These are phyloP conservation scores for Plebejus anna DNA, from an alignment of 2,888 invertebrate species.

Conservation along the genomic window DNA sequence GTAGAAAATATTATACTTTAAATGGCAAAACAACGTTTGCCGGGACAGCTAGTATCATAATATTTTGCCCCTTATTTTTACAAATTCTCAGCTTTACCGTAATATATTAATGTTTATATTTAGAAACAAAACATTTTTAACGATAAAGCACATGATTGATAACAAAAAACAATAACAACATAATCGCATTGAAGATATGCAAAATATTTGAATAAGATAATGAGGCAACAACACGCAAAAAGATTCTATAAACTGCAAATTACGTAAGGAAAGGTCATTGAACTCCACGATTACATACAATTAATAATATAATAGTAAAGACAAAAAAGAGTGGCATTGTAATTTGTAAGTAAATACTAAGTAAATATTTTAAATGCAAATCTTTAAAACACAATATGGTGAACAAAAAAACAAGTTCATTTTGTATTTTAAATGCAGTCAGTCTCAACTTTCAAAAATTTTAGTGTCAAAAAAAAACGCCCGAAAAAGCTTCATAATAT, in stretches of 20 bases:
- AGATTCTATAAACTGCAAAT: constrained; percentile 2
- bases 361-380: too few species aligned
- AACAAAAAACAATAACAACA: background rate
- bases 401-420: background rate
- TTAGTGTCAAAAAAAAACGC: background rate
- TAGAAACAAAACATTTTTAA: background rate
- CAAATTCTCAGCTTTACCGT: too few species aligned
- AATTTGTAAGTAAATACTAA: background rate
- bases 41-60: too few species aligned
- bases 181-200: background rate
- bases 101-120: background rate
- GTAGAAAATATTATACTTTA: too few species aligned
- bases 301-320: background rate
- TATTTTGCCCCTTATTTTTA: too few species aligned
- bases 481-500: background rate
- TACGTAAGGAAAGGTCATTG: background rate
- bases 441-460: background rate
- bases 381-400: background rate
- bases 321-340: background rate
- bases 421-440: background rate
- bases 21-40: too few species aligned
- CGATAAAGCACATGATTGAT: background rate
- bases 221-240: constrained; percentile 6
- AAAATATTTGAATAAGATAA: constrained; percentile 14
- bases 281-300: background rate